Evolutionary conservation across 2,888 invertebrate species (phyloP), one percentile per base, ranked within the genome.

Genomic region (Melikaiella ostensackeni): DNA sequence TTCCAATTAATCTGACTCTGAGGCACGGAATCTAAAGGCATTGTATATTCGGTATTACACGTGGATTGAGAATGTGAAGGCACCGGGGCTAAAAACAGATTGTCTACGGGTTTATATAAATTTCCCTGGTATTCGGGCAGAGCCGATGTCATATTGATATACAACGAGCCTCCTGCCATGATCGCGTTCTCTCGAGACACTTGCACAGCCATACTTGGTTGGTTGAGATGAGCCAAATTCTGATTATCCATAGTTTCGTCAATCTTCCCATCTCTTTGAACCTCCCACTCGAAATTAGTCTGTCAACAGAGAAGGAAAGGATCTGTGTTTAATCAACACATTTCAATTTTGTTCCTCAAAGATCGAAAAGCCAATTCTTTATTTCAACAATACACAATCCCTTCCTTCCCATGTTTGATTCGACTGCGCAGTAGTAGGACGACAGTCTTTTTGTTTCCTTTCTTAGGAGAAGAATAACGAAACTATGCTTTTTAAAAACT

Each of bases 231-330:
- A 86, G 86, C 87, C 70, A 70, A 70, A 70, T 70, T 70, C 50
- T 86, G 86, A 83, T 85, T 84, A 87, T 88, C 89, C 88, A 87
- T 85, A 86, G 88, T 89, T 88, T 91, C 89, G 89, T 91, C 92
- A 89, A 88, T 89, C 88, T 90, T 91, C 90, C 90, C 87, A 89
- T 91, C 92, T 90, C 92, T 91, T 80, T 87, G 88, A 87, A 88
- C 85, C 89, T 92, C 92, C 93, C 92, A 92, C 92, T 92, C 91
- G 91, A 89, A 85, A 91, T 89, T 91, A 87, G 92, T 94, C 94
- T 94, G 94, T 93, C 94, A 94, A 94, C 94, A 94, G 93, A 94
- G 93, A 94, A 94, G 94, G 94, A 94, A 94, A 93, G 94, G 94
- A 93, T 92, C 85, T 88, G 86, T 89, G 89, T 87, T 88, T 89